Evolutionary conservation across 30 jellyfish, hydroid and myxozoan genomes (phyloP).

Genomic region (Aurelia sp.): DNA sequence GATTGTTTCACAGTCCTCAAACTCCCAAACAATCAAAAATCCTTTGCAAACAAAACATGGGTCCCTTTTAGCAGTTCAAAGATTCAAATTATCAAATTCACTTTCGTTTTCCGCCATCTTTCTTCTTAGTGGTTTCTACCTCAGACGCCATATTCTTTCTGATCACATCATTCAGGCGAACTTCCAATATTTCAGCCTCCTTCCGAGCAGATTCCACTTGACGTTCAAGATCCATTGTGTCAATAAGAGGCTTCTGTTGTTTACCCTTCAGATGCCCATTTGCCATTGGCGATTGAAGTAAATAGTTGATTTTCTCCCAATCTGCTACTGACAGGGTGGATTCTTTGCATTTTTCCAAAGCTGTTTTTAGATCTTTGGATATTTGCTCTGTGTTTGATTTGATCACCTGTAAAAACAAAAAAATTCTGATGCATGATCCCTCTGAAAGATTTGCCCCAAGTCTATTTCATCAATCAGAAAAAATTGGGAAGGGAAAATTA

Average conservation of each 20-base stretch:
- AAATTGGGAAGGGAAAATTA: no score
- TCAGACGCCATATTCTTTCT: conserved; percentile 97
- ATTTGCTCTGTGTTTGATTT: conserved; percentile 96
- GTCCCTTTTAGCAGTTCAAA: conserved; percentile 2
- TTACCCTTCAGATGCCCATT: conserved; percentile 75
- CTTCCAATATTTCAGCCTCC: conserved; percentile 95
- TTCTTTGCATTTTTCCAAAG: conserved; percentile 92
- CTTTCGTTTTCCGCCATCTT: conserved; percentile 48
- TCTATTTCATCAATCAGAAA: no score
- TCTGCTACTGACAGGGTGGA: conserved; percentile 89
- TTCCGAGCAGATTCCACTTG: conserved; percentile 97
- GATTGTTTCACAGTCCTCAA: not conserved
- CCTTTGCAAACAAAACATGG: conserved; percentile 52
- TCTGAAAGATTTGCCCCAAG: not conserved
- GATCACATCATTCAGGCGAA: conserved; percentile 95
- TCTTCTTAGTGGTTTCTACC: conserved; percentile 69
- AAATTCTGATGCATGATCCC: not conserved
- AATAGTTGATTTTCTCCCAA: conserved; percentile 84
- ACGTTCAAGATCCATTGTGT: conserved; percentile 88
- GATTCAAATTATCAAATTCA: not conserved
- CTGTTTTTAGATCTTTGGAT: conserved; percentile 92
- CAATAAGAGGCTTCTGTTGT: conserved; percentile 78
- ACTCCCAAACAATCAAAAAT: conserved; percentile 16
- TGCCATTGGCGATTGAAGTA: conserved; percentile 82
- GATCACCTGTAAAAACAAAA: conserved; percentile 59